Evolutionary conservation across 1,140 invertebrate species (phyloP).

Genomic region (Drosophila erecta): DNA sequence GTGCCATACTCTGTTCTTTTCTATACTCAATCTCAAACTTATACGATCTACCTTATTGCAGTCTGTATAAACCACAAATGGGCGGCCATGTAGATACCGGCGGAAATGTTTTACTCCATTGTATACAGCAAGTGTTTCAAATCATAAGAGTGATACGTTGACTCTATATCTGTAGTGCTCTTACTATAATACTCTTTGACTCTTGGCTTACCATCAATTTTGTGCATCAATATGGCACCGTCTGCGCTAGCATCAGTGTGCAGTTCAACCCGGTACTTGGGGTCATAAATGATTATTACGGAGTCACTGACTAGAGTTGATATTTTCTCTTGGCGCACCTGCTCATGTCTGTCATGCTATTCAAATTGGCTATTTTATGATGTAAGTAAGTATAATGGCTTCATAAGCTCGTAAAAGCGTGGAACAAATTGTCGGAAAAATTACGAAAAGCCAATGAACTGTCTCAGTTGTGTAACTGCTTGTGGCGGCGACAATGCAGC

Average conservation of each 20-base stretch:
- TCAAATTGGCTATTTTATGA: constrained; percentile 1
- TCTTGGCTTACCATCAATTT: background rate
- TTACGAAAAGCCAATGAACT: background rate
- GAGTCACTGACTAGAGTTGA: background rate
- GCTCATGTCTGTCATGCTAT: background rate
- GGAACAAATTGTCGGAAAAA: constrained; percentile 1
- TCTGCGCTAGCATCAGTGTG: background rate
- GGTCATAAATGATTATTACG: background rate
- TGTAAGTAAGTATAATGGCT: background rate
- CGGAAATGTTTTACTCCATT: background rate
- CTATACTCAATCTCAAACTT: constrained; percentile 3
- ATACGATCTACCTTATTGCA: background rate
- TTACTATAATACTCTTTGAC: constrained; percentile 1
- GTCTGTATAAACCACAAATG: background rate
- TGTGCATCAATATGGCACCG: background rate
- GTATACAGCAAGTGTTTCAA: background rate
- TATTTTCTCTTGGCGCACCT: constrained; percentile 1
- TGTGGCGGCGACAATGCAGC: background rate
- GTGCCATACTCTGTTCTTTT: background rate
- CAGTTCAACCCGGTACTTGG: background rate
- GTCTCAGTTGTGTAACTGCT: background rate
- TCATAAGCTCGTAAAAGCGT: background rate
- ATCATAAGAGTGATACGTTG: background rate
- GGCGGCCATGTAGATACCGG: background rate
- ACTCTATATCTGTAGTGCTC: background rate